These are phyloP conservation scores for Brachypodius melanocephalos DNA, from an alignment of 2,113 vertebrate genomes.

Conservation along the genomic window DNA sequence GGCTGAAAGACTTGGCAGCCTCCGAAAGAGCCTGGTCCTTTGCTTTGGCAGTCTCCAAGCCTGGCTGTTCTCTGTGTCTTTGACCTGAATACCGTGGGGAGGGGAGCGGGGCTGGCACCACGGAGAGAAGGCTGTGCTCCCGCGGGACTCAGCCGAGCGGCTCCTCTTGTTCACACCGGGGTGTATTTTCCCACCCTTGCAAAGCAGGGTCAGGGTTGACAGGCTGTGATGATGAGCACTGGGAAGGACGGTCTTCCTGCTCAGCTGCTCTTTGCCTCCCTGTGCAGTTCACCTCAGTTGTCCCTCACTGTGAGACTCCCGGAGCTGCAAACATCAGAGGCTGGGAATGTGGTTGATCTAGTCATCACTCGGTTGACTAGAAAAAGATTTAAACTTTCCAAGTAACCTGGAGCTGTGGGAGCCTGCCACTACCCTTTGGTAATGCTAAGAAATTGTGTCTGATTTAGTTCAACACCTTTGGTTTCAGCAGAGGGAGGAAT, in stretches of 20 bases:
- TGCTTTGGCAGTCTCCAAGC: neutral
- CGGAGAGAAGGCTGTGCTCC: neutral
- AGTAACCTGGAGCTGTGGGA: neutral
- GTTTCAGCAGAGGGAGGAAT: neutral
- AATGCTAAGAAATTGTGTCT: neutral
- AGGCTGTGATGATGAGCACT: neutral
- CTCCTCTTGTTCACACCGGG: neutral
- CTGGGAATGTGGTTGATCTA: neutral
- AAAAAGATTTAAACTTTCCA: neutral
- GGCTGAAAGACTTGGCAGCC: neutral
- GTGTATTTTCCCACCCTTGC: neutral
- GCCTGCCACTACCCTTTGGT: rapidly evolving
- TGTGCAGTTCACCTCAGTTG: rapidly evolving
- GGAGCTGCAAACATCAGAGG: neutral
- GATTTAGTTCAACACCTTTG: neutral
- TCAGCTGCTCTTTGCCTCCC: neutral
- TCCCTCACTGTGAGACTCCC: neutral
- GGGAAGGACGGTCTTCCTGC: neutral
- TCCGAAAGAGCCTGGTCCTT: neutral
- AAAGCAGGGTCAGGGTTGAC: neutral
- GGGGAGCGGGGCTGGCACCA: neutral
- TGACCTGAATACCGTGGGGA: neutral
- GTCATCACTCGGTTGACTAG: neutral
- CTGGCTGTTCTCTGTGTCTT: neutral
- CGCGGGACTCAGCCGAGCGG: neutral